phyloP scores from a whole-genome alignment of 2,113 vertebrate species.

The Sterrhoptilus dennistouni region DNA sequence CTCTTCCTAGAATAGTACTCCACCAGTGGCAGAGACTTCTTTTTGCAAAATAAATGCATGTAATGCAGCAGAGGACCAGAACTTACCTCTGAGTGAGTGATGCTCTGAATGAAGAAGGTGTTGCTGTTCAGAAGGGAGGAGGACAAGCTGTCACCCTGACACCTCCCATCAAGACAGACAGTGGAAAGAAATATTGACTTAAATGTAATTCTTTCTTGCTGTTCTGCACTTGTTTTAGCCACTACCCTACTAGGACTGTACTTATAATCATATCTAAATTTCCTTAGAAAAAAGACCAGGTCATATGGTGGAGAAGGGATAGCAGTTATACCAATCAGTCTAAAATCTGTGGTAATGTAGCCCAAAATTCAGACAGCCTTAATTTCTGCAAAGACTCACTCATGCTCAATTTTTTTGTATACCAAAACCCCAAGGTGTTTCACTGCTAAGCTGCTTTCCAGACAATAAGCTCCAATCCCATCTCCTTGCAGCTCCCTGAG shows the following conservation, averaged over 20 bases:
- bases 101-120: not conserved
- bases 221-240: not conserved
- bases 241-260: not conserved
- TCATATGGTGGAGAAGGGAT: not conserved
- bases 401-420: not conserved
- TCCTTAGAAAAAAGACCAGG: not conserved
- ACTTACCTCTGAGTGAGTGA: not conserved
- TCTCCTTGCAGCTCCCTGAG: not conserved
- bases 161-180: not conserved
- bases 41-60: not conserved
- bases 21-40: not conserved
- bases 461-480: not conserved
- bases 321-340: not conserved
- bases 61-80: not conserved
- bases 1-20: not conserved
- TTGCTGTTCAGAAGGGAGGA: not conserved
- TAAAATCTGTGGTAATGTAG: not conserved
- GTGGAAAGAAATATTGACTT: not conserved
- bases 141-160: not conserved
- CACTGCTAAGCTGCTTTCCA: not conserved
- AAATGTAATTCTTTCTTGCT: not conserved
- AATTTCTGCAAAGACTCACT: not conserved
- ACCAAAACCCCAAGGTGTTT: not conserved
- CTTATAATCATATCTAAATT: not conserved
- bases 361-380: not conserved